Base-by-base conservation (phyloP, 2,797 vertebrate genomes). In the Tokudaia muenninki region DNA sequence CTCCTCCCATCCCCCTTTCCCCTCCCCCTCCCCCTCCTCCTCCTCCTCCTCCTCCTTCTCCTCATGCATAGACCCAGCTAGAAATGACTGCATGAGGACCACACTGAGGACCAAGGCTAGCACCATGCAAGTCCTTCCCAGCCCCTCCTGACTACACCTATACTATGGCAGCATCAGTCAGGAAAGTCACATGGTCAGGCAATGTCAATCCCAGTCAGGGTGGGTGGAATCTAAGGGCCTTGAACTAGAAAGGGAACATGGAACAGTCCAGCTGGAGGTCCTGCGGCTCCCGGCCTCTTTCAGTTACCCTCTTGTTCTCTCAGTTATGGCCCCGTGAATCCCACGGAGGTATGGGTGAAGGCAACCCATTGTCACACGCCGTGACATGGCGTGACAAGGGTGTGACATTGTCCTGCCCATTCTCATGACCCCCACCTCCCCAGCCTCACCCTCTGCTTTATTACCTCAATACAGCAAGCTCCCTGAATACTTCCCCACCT, bases 331-430 rank as follows among this genome's bases (percentile, higher is more conserved):
- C 57, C 41, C 52, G 3, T 2, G 44, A 37, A 52, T 90, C 57
- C 59, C n/a, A 5, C 2, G n/a, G 63, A 75, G 77, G 19, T 1
- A 1, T 70, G 72, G 26, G 6, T 29, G 57, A 44, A 92, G 37
- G 44, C 37, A 5, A 8, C 4, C 13, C 13, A 6, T 12, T 4
- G 26, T 17, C 65, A 0, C 0, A 0, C 1, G 10, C 47, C 41
- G 41, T 41, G 41, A 41, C 41, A 41, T 41, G 41, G 41, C 41
- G 3, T 41, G 41, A 41, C 41, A 41, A 41, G 41, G 41, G 41
- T 41, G 41, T 41, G 41, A 13, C 22, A 26, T 29, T 22, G 0
- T 14, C 65, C 41, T 52, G 50, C 9, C 61, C 14, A 44, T 70
- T 50, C 70, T 61, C 22, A 31, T 14, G 29, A 14, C 8, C 34